phyloP scores from a whole-genome alignment of 2,888 invertebrate species.

The Exephanes ischioxanthus region DNA sequence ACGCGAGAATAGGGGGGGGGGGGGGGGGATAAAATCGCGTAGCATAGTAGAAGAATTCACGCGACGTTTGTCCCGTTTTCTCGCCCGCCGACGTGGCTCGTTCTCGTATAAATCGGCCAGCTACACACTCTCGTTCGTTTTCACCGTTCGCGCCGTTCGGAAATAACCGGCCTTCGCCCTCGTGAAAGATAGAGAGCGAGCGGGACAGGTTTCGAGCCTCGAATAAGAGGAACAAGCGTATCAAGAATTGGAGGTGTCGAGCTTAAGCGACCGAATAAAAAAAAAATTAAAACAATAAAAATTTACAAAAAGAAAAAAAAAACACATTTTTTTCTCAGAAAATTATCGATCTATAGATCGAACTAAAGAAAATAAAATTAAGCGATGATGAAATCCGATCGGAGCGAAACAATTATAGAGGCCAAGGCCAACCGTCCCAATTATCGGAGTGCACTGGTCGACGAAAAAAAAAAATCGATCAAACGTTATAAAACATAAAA shows the following conservation, averaged over 20 bases:
- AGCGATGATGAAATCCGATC: not conserved
- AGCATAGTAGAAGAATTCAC: conserved; percentile 46
- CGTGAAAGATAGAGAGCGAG: conserved; percentile 68
- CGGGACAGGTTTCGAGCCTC: conserved; percentile 48
- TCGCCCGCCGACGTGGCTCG: conserved; percentile 66
- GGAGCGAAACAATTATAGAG: not conserved
- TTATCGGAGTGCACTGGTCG: not conserved
- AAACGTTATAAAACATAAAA: conserved; percentile 7
- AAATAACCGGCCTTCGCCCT: conserved; percentile 77
- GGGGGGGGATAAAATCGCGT: conserved; percentile 12
- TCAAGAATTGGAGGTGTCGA: conserved; percentile 50
- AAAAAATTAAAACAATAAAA: too few species aligned
- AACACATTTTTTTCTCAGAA: not conserved
- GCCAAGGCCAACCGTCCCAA: conserved; percentile 3
- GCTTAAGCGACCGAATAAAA: not conserved
- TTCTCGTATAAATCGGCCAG: conserved; percentile 66
- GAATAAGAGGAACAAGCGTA: conserved; percentile 31
- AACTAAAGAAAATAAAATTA: not conserved
- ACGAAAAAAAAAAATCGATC: not conserved
- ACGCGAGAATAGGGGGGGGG: not conserved
- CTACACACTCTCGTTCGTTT: conserved; percentile 71
- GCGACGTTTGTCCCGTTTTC: conserved; percentile 58
- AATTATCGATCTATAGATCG: not conserved
- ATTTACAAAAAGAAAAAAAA: conserved; percentile 1
- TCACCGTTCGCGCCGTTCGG: conserved; percentile 72